Conservation (phyloP, 2,888 invertebrate species). For the Sinopyrophorus schimmeli region DNA sequence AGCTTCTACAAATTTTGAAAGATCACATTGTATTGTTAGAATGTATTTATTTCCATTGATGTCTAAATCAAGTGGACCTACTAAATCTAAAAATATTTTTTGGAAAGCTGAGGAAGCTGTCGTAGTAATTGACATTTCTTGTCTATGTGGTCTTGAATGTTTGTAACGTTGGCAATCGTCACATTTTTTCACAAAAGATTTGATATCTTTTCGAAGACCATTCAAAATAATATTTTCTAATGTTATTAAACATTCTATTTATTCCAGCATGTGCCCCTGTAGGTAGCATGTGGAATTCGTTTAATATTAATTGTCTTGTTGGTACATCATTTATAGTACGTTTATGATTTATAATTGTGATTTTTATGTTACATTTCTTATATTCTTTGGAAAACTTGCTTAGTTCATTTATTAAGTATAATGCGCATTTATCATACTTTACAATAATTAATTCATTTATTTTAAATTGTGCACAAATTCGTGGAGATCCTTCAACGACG, state of each 20-base stretch:
- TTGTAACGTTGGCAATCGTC: conserved; percentile 34
- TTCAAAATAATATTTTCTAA: conserved; percentile 1
- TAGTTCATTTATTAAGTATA: too few relatives aligned
- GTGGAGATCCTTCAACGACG: too few relatives aligned
- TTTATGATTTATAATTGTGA: too few relatives aligned
- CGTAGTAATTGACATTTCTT: conserved; percentile 29
- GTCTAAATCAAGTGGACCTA: conserved; percentile 17
- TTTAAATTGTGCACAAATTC: too few relatives aligned
- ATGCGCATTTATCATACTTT: too few relatives aligned
- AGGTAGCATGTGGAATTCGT: conserved; percentile 36
- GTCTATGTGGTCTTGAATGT: conserved; percentile 21
- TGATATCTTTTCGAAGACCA: conserved; percentile 27
- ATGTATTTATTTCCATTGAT: conserved; percentile 21
- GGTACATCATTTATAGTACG: too few relatives aligned
- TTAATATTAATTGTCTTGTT: too few relatives aligned
- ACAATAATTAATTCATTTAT: too few relatives aligned
- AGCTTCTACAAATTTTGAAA: conserved; percentile 16
- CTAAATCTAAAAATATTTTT: conserved; percentile 31
- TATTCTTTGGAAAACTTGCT: too few relatives aligned
- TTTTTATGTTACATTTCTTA: too few relatives aligned
- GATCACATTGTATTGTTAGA: conserved; percentile 28
- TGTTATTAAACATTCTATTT: conserved; percentile 5
- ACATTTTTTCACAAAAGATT: conserved; percentile 32
- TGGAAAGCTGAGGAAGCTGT: conserved; percentile 30
- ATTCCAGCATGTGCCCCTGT: conserved; percentile 36